A percentile compares a stretch with the other conserved stretches of the same genome.
Evolutionary conservation across 2,888 invertebrate genomes (phyloP).

Genomic region (Agriopis marginaria): DNA sequence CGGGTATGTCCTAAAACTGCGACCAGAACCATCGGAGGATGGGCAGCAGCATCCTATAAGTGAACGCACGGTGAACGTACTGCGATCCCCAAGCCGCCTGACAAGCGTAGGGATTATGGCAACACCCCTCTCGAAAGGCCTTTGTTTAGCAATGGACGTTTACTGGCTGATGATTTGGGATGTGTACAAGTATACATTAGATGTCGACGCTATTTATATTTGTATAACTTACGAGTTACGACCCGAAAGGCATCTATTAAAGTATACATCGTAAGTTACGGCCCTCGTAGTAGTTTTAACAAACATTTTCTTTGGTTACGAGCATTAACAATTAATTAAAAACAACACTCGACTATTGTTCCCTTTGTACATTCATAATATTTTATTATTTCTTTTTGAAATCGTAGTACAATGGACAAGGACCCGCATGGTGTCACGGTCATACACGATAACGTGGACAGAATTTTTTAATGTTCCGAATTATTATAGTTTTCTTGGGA

Average conservation of each 20-base stretch:
- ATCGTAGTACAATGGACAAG: conserved; percentile 59
- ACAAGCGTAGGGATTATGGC: no score
- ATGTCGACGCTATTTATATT: no score
- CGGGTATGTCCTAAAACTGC: no score
- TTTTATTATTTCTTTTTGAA: conserved; percentile 22
- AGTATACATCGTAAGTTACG: background rate
- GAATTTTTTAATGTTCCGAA: conserved; percentile 57
- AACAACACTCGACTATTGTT: conserved; percentile 24
- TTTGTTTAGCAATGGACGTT: no score
- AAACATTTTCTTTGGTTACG: conserved; percentile 3
- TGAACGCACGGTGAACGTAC: no score
- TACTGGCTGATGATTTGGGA: no score
- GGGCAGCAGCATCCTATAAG: no score
- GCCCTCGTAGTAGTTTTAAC: background rate
- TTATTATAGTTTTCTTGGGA: conserved; percentile 55
- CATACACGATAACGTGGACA: conserved; percentile 65
- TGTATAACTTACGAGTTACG: no score
- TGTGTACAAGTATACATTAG: no score
- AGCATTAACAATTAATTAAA: conserved; percentile 9
- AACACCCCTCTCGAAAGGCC: no score
- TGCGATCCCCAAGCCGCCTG: no score
- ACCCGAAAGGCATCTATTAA: background rate
- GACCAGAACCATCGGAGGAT: no score
- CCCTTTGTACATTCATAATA: conserved; percentile 22
- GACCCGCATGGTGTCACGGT: conserved; percentile 68